phyloP scores from a whole-genome alignment of 2,888 invertebrate species.

The Sepiola atlantica region DNA sequence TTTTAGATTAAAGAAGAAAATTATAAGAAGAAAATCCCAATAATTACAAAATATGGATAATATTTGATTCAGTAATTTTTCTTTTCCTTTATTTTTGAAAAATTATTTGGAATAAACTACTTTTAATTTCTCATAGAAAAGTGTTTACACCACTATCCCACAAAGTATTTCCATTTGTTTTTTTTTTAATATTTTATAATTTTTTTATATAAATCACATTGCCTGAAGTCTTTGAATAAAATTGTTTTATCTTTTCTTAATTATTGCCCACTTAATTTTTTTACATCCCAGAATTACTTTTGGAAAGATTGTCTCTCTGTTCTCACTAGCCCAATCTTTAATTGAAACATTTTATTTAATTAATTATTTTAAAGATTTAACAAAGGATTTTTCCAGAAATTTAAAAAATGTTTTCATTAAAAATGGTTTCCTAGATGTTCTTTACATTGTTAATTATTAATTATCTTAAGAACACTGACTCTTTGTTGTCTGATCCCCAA shows the following conservation, averaged over 20 bases:
- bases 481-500: background rate
- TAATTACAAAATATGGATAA: no score
- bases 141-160: background rate
- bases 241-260: background rate
- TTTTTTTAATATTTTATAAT: background rate
- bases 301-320: background rate
- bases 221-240: background rate
- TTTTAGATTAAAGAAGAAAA: no score
- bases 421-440: background rate
- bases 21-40: no score
- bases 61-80: background rate
- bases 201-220: background rate
- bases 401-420: conserved; percentile 10
- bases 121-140: background rate
- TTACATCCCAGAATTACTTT: background rate
- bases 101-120: background rate
- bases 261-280: background rate
- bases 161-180: background rate
- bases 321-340: background rate
- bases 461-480: conserved; percentile 4
- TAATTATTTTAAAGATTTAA: background rate
- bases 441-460: background rate
- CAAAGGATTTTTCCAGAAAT: background rate
- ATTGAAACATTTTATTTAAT: background rate
- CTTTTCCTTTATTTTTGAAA: background rate